Conservation (phyloP, 2,797 vertebrate species). For the Centroberyx gerrardi region DNA sequence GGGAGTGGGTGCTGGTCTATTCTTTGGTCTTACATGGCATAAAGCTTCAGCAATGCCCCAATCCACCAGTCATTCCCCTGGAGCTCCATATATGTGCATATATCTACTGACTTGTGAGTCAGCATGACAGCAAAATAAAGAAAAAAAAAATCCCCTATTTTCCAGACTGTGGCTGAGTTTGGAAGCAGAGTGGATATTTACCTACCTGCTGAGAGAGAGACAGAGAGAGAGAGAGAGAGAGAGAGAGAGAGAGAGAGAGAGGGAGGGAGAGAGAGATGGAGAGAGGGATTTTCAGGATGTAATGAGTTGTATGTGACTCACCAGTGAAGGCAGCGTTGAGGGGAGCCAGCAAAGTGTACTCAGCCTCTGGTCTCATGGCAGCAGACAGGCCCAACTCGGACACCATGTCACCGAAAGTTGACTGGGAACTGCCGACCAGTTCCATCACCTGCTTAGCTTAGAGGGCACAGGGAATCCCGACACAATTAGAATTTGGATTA, state of each 20-base stretch:
- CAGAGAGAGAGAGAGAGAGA: background rate
- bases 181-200: conserved; percentile 24
- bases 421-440: conserved; percentile 89
- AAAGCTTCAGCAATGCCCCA: background rate
- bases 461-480: conserved; percentile 47
- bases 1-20: background rate
- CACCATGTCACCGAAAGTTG: conserved; percentile 92
- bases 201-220: conserved; percentile 27
- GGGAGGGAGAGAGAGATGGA: conserved; percentile 6
- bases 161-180: conserved; percentile 25
- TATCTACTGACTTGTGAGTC: conserved; percentile 27
- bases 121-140: background rate
- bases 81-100: conserved; percentile 9
- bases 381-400: conserved; percentile 91
- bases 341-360: conserved; percentile 96
- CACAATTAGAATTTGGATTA: conserved; percentile 28
- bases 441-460: conserved; percentile 96
- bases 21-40: conserved; percentile 21
- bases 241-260: conserved; percentile 18
- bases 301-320: conserved; percentile 76
- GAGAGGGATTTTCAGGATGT: conserved; percentile 9
- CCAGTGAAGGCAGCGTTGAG: conserved; percentile 92
- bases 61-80: background rate
- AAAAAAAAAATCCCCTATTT: conserved; percentile 11
- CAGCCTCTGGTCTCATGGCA: conserved; percentile 85